Conservation (phyloP, 1,140 invertebrate species). For the Drosophila chauvacae region DNA sequence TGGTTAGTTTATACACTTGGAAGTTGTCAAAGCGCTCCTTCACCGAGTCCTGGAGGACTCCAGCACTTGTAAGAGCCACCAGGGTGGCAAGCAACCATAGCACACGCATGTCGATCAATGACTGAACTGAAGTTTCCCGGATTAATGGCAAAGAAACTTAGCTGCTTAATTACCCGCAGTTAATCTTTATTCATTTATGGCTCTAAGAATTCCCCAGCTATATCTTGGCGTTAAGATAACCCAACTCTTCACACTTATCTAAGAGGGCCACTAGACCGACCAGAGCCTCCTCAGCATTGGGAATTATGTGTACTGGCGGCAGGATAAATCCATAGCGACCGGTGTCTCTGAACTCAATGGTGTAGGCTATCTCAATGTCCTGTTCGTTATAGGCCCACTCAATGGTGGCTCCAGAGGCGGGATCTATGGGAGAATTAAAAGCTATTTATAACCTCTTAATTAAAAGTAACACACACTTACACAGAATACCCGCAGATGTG, state of each 20-base stretch:
- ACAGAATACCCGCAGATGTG: conserved; percentile 85
- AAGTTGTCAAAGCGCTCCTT: conserved; percentile 65
- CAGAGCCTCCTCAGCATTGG: conserved; percentile 92
- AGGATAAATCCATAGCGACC: conserved; percentile 94
- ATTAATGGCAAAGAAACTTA: conserved; percentile 15
- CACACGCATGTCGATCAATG: conserved; percentile 44
- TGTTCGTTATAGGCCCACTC: conserved; percentile 89
- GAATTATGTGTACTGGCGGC: conserved; percentile 91
- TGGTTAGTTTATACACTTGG: conserved; percentile 55
- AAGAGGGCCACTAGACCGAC: conserved; percentile 91
- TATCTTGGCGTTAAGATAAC: conserved; percentile 57
- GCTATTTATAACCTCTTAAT: not conserved
- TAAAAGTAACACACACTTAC: conserved; percentile 83
- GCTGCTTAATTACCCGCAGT: conserved; percentile 9
- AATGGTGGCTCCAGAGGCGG: conserved; percentile 86
- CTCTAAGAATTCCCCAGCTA: conserved; percentile 21
- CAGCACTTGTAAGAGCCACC: conserved; percentile 50
- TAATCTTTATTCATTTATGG: conserved; percentile 67
- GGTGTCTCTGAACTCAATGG: conserved; percentile 88
- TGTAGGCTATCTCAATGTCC: conserved; percentile 87
- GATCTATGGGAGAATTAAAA: conserved; percentile 36
- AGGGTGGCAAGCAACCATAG: conserved; percentile 54
- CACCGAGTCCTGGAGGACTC: conserved; percentile 22
- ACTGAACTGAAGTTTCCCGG: conserved; percentile 20
- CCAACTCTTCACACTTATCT: conserved; percentile 67